These are phyloP conservation scores for Limonius californicus DNA, from an alignment of 1,140 invertebrate genomes.

Conservation along the genomic window DNA sequence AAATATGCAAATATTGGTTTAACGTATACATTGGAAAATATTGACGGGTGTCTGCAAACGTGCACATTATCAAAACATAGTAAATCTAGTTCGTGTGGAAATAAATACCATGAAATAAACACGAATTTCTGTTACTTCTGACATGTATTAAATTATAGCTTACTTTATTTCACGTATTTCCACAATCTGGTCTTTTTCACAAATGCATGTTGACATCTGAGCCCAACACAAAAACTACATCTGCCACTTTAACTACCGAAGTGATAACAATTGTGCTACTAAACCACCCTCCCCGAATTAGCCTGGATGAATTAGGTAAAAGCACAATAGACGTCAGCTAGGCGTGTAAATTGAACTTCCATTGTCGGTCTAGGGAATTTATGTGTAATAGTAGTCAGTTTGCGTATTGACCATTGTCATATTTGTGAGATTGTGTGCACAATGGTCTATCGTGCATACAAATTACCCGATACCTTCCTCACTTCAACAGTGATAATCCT, in stretches of 20 bases:
- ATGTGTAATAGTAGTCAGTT: constrained; percentile 24
- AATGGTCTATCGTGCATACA: constrained; percentile 2
- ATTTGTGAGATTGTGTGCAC: constrained; percentile 6
- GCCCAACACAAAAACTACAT: not conserved
- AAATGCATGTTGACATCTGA: constrained; percentile 6
- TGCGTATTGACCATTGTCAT: constrained; percentile 13
- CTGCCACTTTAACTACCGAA: not conserved
- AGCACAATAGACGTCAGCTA: constrained; percentile 31
- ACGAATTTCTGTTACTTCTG: too few species aligned
- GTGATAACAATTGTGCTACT: constrained; percentile 3
- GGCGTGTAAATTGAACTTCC: constrained; percentile 31
- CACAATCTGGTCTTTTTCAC: too few species aligned
- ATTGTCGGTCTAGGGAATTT: constrained; percentile 33
- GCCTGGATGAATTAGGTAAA: constrained; percentile 25
- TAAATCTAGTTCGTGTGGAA: too few species aligned
- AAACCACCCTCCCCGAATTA: not conserved
- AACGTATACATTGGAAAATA: too few species aligned
- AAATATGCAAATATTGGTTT: too few species aligned
- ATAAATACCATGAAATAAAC: too few species aligned
- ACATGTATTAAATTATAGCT: too few species aligned
- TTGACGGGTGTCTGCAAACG: too few species aligned
- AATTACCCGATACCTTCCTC: not conserved
- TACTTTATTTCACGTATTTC: too few species aligned
- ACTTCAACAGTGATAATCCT: not conserved
- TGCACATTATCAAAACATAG: too few species aligned